Evolutionary conservation across 2,888 invertebrate genomes (phyloP), one percentile per base, ranked within the genome.

Genomic region (Anodontia alba): DNA sequence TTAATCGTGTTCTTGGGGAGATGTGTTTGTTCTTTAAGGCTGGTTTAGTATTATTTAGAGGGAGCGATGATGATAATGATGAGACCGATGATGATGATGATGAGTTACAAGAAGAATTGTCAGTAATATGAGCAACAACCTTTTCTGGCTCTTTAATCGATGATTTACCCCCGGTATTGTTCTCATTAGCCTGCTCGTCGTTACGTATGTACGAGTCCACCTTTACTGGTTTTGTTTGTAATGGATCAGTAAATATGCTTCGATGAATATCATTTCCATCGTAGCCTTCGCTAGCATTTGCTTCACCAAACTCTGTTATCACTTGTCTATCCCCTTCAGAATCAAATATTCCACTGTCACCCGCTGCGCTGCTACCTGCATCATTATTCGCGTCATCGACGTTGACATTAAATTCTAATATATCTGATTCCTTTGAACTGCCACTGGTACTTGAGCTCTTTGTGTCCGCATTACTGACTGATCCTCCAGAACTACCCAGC

Each of bases 401-500:
- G 15, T 23, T 70, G 23, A 1, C 38, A 0, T 23, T n/a, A 17
- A n/a, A 1, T 3, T 31, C 20, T 15, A 17, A 15, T 12, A 62
- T 33, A 20, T 33, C 62, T 17, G 62, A 62, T 15, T 33, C 62
- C 33, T 33, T 33, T 2, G 62, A 33, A 17, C 62, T 17, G 3
- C 62, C 72, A 66, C 49, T 72, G 17, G 72, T 29, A 12, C 33
- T 46, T 17, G 71, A 72, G 29, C 66, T 72, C 26, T 72, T 71
- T 12, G 68, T 78, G 33, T 54, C 78, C 20, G 42, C 43, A n/a
- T 51, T 38, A 7, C 2, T 20, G 17, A 42, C 26, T 15, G 70
- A 70, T 8, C 70, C 26, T 1, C n/a, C 62, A 0, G 89, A 89
- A 68, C 89, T 90, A 10, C 90, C 90, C 0, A 91, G 82, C 26